Evolutionary conservation across 2,888 invertebrate species (phyloP).

Genomic region (Heliothis peltigera): DNA sequence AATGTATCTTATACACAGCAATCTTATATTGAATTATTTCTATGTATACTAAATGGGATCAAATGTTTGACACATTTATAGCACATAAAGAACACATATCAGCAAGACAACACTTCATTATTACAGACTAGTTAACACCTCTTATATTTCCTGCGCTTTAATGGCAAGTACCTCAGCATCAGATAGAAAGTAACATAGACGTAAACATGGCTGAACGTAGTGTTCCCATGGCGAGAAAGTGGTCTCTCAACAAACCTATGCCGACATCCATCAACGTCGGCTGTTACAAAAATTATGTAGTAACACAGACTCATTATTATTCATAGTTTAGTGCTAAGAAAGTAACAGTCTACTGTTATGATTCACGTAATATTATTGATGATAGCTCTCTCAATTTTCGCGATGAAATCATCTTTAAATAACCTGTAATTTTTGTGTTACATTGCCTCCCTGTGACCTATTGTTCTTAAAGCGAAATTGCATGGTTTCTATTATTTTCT

Average conservation of each 20-base stretch:
- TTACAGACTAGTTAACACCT: slow-evolving; percentile 19
- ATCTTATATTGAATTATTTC: too few species aligned
- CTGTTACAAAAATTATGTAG: slow-evolving; percentile 66
- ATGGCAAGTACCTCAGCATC: slow-evolving; percentile 39
- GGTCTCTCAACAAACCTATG: slow-evolving; percentile 69
- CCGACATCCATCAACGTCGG: slow-evolving; percentile 57
- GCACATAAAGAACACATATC: too few species aligned
- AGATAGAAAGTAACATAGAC: slow-evolving; percentile 66
- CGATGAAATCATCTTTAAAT: slow-evolving; percentile 42
- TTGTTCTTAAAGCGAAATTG: slow-evolving; percentile 39
- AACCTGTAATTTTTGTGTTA: slow-evolving; percentile 45
- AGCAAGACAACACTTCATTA: background rate
- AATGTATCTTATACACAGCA: too few species aligned
- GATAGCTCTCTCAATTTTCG: slow-evolving; percentile 44
- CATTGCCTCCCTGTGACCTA: slow-evolving; percentile 26
- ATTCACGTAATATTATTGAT: slow-evolving; percentile 60
- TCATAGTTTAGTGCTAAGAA: slow-evolving; percentile 57
- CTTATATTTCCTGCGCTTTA: slow-evolving; percentile 27
- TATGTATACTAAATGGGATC: too few species aligned
- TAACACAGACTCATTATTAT: slow-evolving; percentile 52
- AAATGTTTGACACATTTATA: too few species aligned
- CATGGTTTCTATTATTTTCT: slow-evolving; percentile 32
- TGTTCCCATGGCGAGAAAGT: slow-evolving; percentile 87
- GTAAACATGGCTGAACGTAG: slow-evolving; percentile 73
- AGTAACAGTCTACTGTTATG: slow-evolving; percentile 56